These are phyloP conservation scores for Scolopax rusticola DNA, from an alignment of 2,797 vertebrate species.

Conservation along the genomic window DNA sequence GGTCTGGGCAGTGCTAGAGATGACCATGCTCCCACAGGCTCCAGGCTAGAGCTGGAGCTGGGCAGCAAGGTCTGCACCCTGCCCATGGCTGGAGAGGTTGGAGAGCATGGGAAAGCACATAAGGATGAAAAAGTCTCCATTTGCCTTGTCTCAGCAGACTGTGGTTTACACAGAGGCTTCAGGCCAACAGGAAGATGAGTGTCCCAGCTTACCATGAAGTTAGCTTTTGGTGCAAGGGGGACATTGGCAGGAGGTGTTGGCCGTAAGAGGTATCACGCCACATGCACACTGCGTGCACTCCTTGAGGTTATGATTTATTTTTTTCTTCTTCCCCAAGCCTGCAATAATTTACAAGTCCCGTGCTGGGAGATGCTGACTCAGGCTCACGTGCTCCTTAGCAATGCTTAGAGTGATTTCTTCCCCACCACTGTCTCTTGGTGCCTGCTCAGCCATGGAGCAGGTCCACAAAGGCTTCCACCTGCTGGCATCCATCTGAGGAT, in stretches of 20 bases:
- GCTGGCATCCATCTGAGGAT: rapidly evolving
- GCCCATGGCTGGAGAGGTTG: neutral
- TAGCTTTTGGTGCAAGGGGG: neutral
- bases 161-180: neutral
- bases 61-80: neutral
- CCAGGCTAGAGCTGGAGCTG: neutral
- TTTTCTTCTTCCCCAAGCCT: neutral
- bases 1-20: neutral
- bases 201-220: neutral
- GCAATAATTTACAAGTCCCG: neutral
- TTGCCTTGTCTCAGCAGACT: neutral
- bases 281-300: neutral
- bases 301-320: neutral
- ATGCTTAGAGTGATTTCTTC: neutral
- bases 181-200: neutral
- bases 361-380: neutral
- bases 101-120: neutral
- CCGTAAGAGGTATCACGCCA: neutral
- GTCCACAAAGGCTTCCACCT: neutral
- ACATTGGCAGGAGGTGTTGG: neutral
- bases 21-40: neutral
- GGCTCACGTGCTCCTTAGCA: neutral
- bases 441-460: rapidly evolving
- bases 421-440: neutral
- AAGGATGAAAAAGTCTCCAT: neutral